Evolutionary conservation across 2,888 invertebrate species (phyloP).

Genomic region (Fragum whitleyi): DNA sequence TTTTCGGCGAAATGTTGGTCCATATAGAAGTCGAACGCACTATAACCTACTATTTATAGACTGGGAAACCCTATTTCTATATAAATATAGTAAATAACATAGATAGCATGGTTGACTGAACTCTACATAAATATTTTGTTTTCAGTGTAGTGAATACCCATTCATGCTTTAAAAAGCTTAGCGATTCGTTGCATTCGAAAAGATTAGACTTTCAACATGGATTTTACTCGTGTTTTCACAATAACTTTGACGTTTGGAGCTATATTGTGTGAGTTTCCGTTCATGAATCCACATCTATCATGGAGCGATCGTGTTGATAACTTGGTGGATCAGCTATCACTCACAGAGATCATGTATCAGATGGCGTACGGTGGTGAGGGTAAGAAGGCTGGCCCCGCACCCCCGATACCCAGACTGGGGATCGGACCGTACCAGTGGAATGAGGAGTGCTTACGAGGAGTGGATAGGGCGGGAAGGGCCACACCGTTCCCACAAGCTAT

Average conservation of each 20-base stretch:
- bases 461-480: constrained; percentile 77
- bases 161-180: too few species aligned
- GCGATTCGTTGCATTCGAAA: too few species aligned
- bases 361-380: constrained; percentile 75
- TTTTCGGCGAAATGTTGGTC: too few species aligned
- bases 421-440: constrained; percentile 81
- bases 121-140: too few species aligned
- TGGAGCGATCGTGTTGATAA: constrained; percentile 81
- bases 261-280: constrained; percentile 68
- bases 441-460: constrained; percentile 82
- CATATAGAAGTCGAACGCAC: too few species aligned
- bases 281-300: constrained; percentile 77
- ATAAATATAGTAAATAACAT: too few species aligned
- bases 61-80: too few species aligned
- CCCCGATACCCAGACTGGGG: constrained; percentile 77
- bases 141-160: too few species aligned
- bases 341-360: constrained; percentile 78
- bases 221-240: background rate
- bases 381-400: constrained; percentile 74
- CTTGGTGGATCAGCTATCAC: constrained; percentile 76
- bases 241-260: background rate
- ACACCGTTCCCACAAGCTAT: constrained; percentile 83
- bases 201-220: too few species aligned
- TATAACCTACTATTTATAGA: too few species aligned
- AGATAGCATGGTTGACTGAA: too few species aligned